Base-by-base conservation (phyloP, 2,113 vertebrate species). In the Benitochromis conjunctus region DNA sequence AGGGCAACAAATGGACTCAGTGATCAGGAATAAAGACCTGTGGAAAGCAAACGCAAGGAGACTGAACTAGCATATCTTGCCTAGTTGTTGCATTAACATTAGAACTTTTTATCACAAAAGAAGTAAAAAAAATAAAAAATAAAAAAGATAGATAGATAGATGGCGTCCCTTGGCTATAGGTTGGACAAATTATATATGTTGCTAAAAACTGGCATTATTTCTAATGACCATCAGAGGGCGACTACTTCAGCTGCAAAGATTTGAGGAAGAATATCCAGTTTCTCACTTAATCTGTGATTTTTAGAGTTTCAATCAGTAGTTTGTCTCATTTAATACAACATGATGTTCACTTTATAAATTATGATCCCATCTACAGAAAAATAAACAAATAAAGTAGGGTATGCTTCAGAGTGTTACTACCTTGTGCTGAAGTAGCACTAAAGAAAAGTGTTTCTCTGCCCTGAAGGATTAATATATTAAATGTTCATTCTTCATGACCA, bases 191-290 rank as follows among this genome's bases (percentile, higher is more conserved):
- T 6, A 74, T 29, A 29, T 8, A 48, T 48, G 21, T 46, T 71
- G 21, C 0, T 1, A 71, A 1, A 69, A 71, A 16, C 13, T 71
- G 21, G 0, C 66, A 48, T 46, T 48, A 74, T 29, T 74, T 0
- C 8, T 48, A 0, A 29, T 11, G 14, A 46, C 66, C 41, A 48
- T 11, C 9, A 48, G 41, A 41, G 66, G 14, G 66, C 3, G 41
- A 46, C 41, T 48, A 21, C 14, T 46, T 10, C 9, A 29, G 21
- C 43, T 74, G 41, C 14, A 48, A 16, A 74, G 29, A 29, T 0
- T 38, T 26, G 24, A 48, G 5, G 24, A 74, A 74, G 43, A 48
- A 7, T 29, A 74, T 43, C 0, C 7, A 43, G n/a, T 48, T 74
- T 46, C 5, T 46, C 0, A 0, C 26, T 71, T 18, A 46, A 26